Percentiles rank a stretch among this genome's conserved stretches.
Conservation (phyloP, 64 coral and sea anemone genomes). For the Stichodactyla helianthus region DNA sequence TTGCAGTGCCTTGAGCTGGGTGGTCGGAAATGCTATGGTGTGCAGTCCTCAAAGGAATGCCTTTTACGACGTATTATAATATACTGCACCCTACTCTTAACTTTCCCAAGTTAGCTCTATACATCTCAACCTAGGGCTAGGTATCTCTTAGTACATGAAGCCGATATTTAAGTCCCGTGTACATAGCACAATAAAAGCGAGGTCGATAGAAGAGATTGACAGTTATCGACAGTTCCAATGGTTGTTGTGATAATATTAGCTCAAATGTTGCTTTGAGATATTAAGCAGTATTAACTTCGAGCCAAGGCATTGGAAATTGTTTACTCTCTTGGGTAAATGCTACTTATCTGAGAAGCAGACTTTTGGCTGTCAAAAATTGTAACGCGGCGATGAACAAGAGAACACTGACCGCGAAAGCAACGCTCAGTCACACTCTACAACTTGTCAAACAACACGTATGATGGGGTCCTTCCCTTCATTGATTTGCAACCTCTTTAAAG, state of each 20-base stretch:
- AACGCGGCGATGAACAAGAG: not conserved
- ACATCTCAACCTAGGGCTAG: not conserved
- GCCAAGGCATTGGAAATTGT: not conserved
- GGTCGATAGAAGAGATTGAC: not conserved
- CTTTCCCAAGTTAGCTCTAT: not conserved
- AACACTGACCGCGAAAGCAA: not conserved
- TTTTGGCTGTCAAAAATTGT: not conserved
- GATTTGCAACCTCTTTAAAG: constrained; percentile 3
- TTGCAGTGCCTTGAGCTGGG: not conserved
- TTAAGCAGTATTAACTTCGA: not conserved
- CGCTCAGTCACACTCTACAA: not conserved
- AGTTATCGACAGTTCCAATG: not conserved
- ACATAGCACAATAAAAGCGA: not conserved
- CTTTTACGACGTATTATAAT: not conserved
- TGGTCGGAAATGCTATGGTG: not conserved
- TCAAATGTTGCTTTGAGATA: not conserved
- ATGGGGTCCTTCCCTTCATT: not conserved
- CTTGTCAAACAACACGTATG: not conserved
- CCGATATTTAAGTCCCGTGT: not conserved
- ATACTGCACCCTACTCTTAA: not conserved
- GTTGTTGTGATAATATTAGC: constrained; percentile 7
- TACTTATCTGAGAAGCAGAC: constrained; percentile 1
- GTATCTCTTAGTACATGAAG: not conserved
- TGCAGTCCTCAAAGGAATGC: not conserved
- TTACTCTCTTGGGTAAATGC: not conserved